Evolutionary conservation across 2,888 invertebrate species (phyloP), one percentile per base, ranked within the genome.

Genomic region (Phasia obesa): DNA sequence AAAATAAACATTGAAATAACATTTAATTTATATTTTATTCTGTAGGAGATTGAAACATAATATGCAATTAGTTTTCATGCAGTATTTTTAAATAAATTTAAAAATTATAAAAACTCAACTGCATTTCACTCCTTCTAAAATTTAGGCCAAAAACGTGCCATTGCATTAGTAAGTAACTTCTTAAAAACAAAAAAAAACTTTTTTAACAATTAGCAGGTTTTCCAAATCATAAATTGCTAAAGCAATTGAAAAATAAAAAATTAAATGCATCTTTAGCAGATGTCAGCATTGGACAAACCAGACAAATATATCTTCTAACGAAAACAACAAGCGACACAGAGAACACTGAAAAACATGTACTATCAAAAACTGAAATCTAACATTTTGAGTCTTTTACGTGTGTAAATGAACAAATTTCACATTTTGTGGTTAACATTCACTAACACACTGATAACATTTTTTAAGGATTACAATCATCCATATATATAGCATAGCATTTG

Each of bases 401-500:
- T 42, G 44, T 53, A n/a, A 60, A 53, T 67, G 51, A 53, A 51
- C 23, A 23, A 57, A 38, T 70, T 55, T 57, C 38, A 70, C 35
- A 71, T 64, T 81, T 77, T 73, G 65, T 77, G 77, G 77, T 81
- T 57, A 67, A 81, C 53, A 65, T 70, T 70, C 47, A 70, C 55
- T 64, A 44, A 59, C 57, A 71, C 64, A 38, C 47, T n/a, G 59
- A 27, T 42, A 65, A 42, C n/a, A 71, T 53, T 27, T 57, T 38
- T n/a, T 19, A 78, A 53, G 49, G 42, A 64, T 71, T 59, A 65
- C 71, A 78, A 42, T 21, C 55, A 27, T 27, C 5, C 19, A 53
- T 21, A 57, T 19, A 55, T 38, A 42, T 4, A 27, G 38, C 1
- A 42, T 11, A 19, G 17, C 9, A n/a, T 11, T 25, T 27, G 15